Conservation (phyloP, 2,888 invertebrate genomes). For the Caenorhabditis virilis region DNA sequence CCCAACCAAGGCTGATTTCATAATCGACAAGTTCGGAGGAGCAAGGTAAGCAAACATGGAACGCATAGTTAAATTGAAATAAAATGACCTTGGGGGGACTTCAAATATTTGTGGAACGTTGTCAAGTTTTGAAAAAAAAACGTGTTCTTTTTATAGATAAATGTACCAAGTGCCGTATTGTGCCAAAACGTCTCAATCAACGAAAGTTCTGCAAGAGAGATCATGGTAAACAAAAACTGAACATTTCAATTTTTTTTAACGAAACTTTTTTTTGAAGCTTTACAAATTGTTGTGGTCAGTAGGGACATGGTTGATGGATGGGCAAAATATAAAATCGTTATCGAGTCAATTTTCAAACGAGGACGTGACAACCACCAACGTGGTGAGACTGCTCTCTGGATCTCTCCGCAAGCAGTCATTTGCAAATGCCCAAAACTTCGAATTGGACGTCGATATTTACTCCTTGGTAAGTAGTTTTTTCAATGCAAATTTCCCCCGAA, state of each 20-base stretch:
- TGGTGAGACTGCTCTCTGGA: constrained; percentile 81
- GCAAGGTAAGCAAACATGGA: constrained; percentile 39
- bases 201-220: constrained; percentile 91
- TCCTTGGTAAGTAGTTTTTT: constrained; percentile 44
- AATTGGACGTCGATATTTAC: constrained; percentile 76
- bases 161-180: constrained; percentile 75
- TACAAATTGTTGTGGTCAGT: constrained; percentile 86
- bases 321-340: constrained; percentile 85
- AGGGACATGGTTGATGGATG: constrained; percentile 78
- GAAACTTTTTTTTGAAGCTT: constrained; percentile 78
- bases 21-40: constrained; percentile 31
- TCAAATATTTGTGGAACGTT: constrained; percentile 4
- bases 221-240: constrained; percentile 87
- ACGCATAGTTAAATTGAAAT: constrained; percentile 24
- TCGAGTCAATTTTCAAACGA: constrained; percentile 74
- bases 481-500: neutral
- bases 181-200: constrained; percentile 87
- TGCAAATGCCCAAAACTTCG: constrained; percentile 98
- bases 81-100: constrained; percentile 29
- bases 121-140: constrained; percentile 78
- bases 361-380: constrained; percentile 71
- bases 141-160: constrained; percentile 78
- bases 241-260: too few species aligned
- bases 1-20: constrained; percentile 46
- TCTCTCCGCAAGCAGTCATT: constrained; percentile 83